phyloP scores from a whole-genome alignment of 2,113 vertebrate genomes.

The Hyperoodon ampullatus region DNA sequence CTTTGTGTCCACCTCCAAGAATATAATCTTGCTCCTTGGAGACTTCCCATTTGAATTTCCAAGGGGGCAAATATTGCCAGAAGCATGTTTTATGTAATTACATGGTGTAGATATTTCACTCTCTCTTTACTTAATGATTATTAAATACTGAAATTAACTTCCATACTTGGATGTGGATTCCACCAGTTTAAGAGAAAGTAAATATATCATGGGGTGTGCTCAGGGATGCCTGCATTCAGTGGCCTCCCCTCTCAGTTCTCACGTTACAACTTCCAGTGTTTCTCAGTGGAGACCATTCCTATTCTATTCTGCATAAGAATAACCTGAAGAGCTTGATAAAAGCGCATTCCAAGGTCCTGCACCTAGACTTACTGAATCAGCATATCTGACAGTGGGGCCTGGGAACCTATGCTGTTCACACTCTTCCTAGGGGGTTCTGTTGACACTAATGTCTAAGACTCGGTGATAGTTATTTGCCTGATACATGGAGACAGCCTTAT shows the following conservation, averaged over 20 bases:
- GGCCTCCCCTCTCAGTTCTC: background rate
- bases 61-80: slow-evolving; percentile 76
- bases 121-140: slow-evolving; percentile 75
- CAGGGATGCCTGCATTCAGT: fast-evolving
- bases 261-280: background rate
- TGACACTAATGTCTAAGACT: background rate
- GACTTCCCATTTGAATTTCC: slow-evolving; percentile 68
- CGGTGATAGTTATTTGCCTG: background rate
- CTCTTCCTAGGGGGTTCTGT: background rate
- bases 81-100: slow-evolving; percentile 75
- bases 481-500: background rate
- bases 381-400: background rate
- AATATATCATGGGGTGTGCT: background rate
- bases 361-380: background rate
- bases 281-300: background rate
- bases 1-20: slow-evolving; percentile 61
- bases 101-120: slow-evolving; percentile 60
- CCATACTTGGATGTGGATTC: background rate
- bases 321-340: background rate
- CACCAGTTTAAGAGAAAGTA: slow-evolving; percentile 51
- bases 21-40: slow-evolving; percentile 44
- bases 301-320: background rate
- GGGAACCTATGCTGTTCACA: background rate
- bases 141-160: slow-evolving; percentile 73
- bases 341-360: background rate